Conservation (phyloP, 2,113 vertebrate genomes). For the Baryphthengus martii region DNA sequence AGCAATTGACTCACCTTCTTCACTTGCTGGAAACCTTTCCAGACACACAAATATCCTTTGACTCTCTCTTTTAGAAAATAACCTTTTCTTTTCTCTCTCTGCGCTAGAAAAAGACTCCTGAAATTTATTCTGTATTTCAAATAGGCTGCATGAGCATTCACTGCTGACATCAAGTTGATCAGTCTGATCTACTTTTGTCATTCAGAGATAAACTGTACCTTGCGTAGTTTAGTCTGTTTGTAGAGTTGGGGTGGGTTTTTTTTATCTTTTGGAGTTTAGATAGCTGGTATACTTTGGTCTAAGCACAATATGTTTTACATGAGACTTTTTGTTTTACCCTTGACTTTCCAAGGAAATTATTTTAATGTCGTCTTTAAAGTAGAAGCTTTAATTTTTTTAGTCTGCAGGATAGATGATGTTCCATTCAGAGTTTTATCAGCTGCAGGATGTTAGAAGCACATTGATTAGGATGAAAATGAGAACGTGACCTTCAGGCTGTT, state of each 20-base stretch:
- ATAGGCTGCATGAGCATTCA: background rate
- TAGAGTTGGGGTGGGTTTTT: fast-evolving
- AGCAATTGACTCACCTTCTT: background rate
- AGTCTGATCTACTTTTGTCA: background rate
- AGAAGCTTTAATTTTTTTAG: background rate
- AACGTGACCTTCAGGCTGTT: background rate
- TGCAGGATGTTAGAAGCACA: background rate
- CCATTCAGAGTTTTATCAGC: background rate
- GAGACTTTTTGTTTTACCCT: background rate
- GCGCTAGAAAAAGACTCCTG: background rate
- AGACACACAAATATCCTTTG: background rate
- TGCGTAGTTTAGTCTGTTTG: background rate
- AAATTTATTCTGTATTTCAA: background rate
- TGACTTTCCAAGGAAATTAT: background rate
- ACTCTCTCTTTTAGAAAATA: background rate
- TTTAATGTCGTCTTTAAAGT: background rate
- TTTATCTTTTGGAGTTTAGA: background rate
- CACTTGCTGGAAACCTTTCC: background rate
- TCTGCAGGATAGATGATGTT: background rate
- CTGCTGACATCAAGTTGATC: background rate
- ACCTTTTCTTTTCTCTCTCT: background rate
- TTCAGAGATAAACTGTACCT: background rate
- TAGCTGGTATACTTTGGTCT: background rate
- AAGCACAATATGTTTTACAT: background rate
- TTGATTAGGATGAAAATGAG: background rate